Base-by-base conservation (phyloP, 2,113 vertebrate species). In the Ophthalmolycus amberensis region DNA sequence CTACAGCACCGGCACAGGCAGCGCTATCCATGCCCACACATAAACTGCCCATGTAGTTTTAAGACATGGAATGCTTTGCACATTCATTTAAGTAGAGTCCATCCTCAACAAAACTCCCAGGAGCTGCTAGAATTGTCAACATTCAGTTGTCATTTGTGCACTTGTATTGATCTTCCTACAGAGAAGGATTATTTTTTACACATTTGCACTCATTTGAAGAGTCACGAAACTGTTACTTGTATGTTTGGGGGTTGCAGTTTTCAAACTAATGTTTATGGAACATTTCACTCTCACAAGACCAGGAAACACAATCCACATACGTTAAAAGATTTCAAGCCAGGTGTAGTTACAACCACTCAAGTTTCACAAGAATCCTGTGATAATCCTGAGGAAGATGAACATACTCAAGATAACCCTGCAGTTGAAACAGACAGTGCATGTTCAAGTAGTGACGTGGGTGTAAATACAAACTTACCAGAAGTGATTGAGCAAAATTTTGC, bases 211-310 rank as follows among this genome's bases (percentile, higher is more conserved):
- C 44, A 46, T 46, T 46, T 46, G 14, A 80, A 50, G 42, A 85
- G 38, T 50, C 15, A 58, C 34, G 48, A 80, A 58, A 66, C 77
- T 20, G 66, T n/a, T n/a, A 1, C 15, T 25, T 83, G 75, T 67
- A 62, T 83, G 54, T 79, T 83, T 74, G n/a, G 1, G 4, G 54
- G 3, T 34, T 79, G 77, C 11, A 25, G 0, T 66, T 85, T 76
- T 37, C 1, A 59, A 52, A 75, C 77, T 48, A 83, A 85, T 29
- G 2, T 29, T 2, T 29, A 29, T 2, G 29, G 29, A 29, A 29
- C 29, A 29, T 29, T 29, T 29, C 29, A 29, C 29, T 29, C 29
- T 29, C 29, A 29, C 29, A 29, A 29, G 29, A 29, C 29, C 29
- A 29, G 29, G 29, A 29, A 29, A 29, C 29, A 29, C 29, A 29